These are phyloP conservation scores for Solenopsis fugax DNA, from an alignment of 1,140 invertebrate species.

Conservation along the genomic window DNA sequence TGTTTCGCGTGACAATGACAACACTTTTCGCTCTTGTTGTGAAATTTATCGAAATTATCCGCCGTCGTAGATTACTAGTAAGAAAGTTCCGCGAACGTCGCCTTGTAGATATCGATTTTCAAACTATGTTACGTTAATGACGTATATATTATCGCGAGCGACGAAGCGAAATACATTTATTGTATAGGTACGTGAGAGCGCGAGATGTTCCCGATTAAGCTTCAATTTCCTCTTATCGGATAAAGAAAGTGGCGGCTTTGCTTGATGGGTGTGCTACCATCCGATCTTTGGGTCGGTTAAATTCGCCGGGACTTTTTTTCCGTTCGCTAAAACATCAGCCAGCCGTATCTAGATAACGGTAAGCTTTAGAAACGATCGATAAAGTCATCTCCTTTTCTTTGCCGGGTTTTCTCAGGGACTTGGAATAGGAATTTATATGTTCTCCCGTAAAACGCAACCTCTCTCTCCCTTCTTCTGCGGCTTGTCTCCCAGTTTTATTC, in stretches of 20 bases:
- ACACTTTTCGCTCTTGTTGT: not conserved
- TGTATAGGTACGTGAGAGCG: not conserved
- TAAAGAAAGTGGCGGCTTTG: conserved; percentile 49
- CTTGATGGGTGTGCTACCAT: not conserved
- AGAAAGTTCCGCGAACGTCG: not conserved
- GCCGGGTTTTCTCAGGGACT: conserved; percentile 33
- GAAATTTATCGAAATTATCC: not conserved
- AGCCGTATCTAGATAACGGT: conserved; percentile 57
- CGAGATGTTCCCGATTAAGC: conserved; percentile 21
- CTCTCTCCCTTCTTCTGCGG: conserved; percentile 45
- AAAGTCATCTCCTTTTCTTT: conserved; percentile 60
- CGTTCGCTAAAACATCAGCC: conserved; percentile 56
- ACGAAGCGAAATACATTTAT: conserved; percentile 28
- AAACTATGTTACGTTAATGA: conserved; percentile 3
- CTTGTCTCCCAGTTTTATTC: conserved; percentile 46
- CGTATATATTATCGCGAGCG: not conserved
- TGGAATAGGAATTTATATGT: conserved; percentile 72
- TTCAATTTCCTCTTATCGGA: conserved; percentile 49
- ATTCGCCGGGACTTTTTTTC: conserved; percentile 47
- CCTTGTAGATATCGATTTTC: not conserved
- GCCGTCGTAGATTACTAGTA: not conserved
- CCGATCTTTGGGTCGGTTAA: conserved; percentile 54
- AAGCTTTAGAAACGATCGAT: conserved; percentile 63
- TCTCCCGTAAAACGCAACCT: conserved; percentile 65
- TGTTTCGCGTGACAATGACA: not conserved